These are phyloP conservation scores for Astreopora myriophthalma DNA, from an alignment of 64 coral and sea anemone genomes.

Conservation along the genomic window DNA sequence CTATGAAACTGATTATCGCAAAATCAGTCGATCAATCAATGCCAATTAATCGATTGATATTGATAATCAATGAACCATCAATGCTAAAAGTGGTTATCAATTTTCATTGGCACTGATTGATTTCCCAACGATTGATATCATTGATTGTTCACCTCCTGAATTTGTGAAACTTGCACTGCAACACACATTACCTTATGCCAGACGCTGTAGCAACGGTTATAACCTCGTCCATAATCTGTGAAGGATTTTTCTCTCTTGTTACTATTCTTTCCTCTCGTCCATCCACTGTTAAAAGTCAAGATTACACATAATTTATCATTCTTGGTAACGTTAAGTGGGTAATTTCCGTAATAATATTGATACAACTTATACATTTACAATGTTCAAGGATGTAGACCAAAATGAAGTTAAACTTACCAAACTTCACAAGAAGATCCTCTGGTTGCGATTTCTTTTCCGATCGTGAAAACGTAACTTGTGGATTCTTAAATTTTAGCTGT, in stretches of 20 bases:
- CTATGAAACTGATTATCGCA: too few relatives aligned
- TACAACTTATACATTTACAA: background rate
- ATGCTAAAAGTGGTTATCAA: too few relatives aligned
- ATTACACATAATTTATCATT: background rate
- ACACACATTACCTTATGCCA: background rate
- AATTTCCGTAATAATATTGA: too few relatives aligned
- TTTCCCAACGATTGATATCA: too few relatives aligned
- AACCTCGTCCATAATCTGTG: conserved; percentile 57
- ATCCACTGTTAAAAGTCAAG: background rate
- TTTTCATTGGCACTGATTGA: too few relatives aligned
- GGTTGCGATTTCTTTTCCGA: conserved; percentile 48
- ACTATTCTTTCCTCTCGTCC: conserved; percentile 47
- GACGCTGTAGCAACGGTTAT: background rate
- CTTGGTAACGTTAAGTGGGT: background rate
- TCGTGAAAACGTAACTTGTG: conserved; percentile 70
- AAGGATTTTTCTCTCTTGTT: conserved; percentile 16
- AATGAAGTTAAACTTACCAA: conserved; percentile 52
- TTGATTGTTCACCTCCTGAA: too few relatives aligned
- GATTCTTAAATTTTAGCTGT: conserved; percentile 76
- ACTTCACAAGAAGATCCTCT: conserved; percentile 63
- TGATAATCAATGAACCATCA: too few relatives aligned
- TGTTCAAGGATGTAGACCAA: background rate
- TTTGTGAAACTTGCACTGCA: background rate
- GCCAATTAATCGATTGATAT: too few relatives aligned
- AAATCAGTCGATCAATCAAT: too few relatives aligned